Percentiles rank a stretch among this genome's conserved stretches.
Conservation (phyloP, 2,888 invertebrate species). For the Pimpla rufipes region DNA sequence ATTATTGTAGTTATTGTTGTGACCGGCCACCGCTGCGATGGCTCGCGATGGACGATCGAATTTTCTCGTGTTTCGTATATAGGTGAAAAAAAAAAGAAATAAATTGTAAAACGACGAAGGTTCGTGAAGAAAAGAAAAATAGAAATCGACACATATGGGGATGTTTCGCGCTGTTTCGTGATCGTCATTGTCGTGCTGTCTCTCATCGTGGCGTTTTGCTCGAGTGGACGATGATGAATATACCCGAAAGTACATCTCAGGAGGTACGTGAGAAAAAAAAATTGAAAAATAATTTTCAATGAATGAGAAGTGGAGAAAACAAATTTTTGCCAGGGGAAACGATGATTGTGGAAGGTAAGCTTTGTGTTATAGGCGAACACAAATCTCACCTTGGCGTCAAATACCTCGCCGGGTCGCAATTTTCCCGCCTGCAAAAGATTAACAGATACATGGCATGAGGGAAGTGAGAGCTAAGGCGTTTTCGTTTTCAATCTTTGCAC, state of each 20-base stretch:
- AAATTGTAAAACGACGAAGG: too few relatives aligned
- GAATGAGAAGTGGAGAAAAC: conserved; percentile 46
- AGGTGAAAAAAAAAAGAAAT: conserved; percentile 36
- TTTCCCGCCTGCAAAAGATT: conserved; percentile 89
- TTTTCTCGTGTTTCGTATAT: conserved; percentile 28
- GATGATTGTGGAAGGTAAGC: conserved; percentile 81
- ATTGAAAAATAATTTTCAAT: conserved; percentile 33
- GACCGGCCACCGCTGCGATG: conserved; percentile 48
- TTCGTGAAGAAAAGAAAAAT: conserved; percentile 23
- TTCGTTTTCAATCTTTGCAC: conserved; percentile 6
- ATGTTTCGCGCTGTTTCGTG: conserved; percentile 46
- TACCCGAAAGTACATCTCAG: conserved; percentile 38
- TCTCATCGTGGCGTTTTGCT: conserved; percentile 64
- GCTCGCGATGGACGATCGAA: conserved; percentile 40
- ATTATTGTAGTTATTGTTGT: conserved; percentile 47
- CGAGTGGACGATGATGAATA: conserved; percentile 63
- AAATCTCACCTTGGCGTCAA: conserved; percentile 92
- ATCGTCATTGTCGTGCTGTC: conserved; percentile 63
- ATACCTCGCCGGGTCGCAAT: conserved; percentile 93
- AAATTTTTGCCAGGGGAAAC: conserved; percentile 15
- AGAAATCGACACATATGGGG: conserved; percentile 37
- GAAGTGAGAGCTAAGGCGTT: conserved; percentile 29
- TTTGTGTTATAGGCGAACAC: conserved; percentile 87
- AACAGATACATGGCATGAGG: conserved; percentile 75
- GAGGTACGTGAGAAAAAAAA: conserved; percentile 38